Conservation (phyloP, 2,888 invertebrate species). For the Diabrotica balteata region DNA sequence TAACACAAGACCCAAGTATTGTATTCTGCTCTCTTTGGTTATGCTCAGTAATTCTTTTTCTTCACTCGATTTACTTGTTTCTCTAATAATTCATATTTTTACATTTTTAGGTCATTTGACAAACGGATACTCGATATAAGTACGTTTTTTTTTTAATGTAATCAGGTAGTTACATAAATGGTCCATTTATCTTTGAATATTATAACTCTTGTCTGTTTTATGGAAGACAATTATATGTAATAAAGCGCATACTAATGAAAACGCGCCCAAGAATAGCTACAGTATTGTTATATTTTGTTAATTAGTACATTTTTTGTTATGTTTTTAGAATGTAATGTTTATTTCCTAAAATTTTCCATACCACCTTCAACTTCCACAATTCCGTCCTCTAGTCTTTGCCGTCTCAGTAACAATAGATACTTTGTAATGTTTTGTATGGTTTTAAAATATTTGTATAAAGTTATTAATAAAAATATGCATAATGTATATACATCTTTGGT, state of each 20-base stretch:
- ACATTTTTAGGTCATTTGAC: no score
- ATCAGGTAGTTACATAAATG: no score
- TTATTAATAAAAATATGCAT: constrained; percentile 49
- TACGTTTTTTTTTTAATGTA: no score
- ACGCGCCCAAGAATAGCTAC: constrained; percentile 7
- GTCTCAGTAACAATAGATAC: constrained; percentile 52
- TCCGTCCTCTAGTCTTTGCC: constrained; percentile 52
- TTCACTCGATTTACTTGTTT: no score
- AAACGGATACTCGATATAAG: no score
- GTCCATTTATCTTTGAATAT: no score
- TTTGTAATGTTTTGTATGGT: constrained; percentile 45
- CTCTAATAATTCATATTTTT: no score
- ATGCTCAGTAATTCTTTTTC: no score
- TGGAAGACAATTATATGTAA: no score
- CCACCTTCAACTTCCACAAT: background rate
- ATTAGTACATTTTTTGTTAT: constrained; percentile 10
- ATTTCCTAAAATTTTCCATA: constrained; percentile 3
- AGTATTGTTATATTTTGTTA: constrained; percentile 13
- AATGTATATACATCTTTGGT: constrained; percentile 43
- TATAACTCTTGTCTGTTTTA: no score
- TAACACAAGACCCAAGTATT: no score
- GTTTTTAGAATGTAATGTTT: constrained; percentile 3
- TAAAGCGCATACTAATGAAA: background rate
- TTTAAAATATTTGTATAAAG: constrained; percentile 51
- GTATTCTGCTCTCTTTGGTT: no score